Evolutionary conservation across 2,888 invertebrate genomes (phyloP), one percentile per base, ranked within the genome.

Genomic region (Ormyrus nitidulus): DNA sequence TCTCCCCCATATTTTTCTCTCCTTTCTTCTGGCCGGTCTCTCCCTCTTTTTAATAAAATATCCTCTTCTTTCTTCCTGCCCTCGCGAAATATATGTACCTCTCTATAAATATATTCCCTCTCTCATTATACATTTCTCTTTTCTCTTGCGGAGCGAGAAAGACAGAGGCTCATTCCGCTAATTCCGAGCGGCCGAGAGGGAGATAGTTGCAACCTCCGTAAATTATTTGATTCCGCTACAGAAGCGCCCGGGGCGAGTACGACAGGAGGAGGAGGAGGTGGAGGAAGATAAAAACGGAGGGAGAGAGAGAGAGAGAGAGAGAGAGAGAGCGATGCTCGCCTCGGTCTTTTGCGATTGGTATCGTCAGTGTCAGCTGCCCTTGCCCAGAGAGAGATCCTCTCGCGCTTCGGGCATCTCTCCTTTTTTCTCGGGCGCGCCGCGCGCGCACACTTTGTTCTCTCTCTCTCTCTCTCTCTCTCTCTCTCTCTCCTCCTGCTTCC

Each of bases 171-270:
- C 77, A 73, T 77, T 77, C 77, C 80, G 80, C 70, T 80, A 77
- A 80, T 80, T 80, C 69, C 73, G 76, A n/a, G 19, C 19, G 19
- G 19, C 19, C 19, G 70, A 51, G 13, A 13, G 58, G 34, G 49
- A 53, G 53, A 70, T 34, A 44, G 64, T 19, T 65, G 62, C 73
- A 69, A 70, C 69, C 74, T 80, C 80, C 58, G 82, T 82, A 82
- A 82, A 82, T 82, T 82, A 82, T 82, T 82, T 82, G 82, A 82
- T 80, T 82, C 78, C 80, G 77, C 81, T 79, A 78, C 70, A 78
- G 76, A 75, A 81, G 79, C 79, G 79, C 81, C 79, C 73, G 48
- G 79, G 81, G 81, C 81, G 65, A 75, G 71, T 79, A 78, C 78
- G 77, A 81, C 80, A 77, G 64, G 74, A 75, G 76, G 34, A 61